Percentiles rank a stretch among this genome's conserved stretches.
phyloP scores from a whole-genome alignment of 2,888 invertebrate genomes.

The Empis livida region DNA sequence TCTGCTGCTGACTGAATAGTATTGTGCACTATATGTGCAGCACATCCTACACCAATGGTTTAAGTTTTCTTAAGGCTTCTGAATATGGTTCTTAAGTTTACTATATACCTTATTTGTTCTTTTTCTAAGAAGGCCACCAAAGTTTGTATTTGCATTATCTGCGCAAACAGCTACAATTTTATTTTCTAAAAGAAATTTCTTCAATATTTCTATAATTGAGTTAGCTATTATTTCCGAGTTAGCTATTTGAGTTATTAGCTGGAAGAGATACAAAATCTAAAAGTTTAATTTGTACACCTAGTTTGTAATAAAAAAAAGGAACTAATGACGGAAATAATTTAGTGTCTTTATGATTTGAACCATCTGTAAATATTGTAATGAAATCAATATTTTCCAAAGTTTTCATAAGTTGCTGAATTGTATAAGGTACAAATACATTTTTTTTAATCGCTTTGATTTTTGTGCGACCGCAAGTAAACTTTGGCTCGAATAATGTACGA shows the following conservation, averaged over 20 bases:
- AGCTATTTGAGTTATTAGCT: not conserved
- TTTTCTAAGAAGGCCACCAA: not conserved
- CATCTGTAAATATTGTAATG: not conserved
- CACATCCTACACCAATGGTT: conserved; percentile 8
- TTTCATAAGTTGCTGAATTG: conserved; percentile 9
- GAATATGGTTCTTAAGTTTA: not conserved
- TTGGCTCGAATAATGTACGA: no score
- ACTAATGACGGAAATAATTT: conserved; percentile 1
- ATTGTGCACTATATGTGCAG: conserved; percentile 12
- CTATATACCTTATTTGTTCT: not conserved
- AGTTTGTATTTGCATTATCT: not conserved
- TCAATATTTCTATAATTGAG: not conserved
- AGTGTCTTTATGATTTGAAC: not conserved
- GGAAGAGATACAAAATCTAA: not conserved
- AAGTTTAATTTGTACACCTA: not conserved
- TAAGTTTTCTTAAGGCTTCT: no score
- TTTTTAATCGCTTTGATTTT: no score
- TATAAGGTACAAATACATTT: no score
- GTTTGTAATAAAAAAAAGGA: not conserved
- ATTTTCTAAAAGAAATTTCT: not conserved
- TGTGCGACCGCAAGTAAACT: no score
- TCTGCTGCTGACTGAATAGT: conserved; percentile 9
- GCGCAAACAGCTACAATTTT: not conserved
- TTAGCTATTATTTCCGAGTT: not conserved
- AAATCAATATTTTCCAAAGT: conserved; percentile 10